A percentile compares a stretch with the other conserved stretches of the same genome.
Conservation (phyloP, 2,113 vertebrate species). For the Psammodynastes pulverulentus region DNA sequence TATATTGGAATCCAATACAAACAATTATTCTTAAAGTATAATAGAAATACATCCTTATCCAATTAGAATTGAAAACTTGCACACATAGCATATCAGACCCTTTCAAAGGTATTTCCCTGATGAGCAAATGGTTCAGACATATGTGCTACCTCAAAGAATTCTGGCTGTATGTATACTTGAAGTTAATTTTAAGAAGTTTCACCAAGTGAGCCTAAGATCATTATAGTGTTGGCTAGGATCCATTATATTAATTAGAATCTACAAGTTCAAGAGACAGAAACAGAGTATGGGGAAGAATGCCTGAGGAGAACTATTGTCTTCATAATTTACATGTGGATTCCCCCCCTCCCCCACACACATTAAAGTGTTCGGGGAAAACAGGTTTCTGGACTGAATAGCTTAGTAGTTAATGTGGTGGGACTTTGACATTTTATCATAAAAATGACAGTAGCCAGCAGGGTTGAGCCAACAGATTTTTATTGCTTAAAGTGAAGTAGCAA, state of each 20-base stretch:
- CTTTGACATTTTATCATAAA: not conserved
- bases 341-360: too few species aligned
- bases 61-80: not conserved
- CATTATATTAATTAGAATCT: not conserved
- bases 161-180: not conserved
- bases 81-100: not conserved
- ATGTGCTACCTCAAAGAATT: not conserved
- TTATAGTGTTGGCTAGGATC: not conserved
- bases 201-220: not conserved
- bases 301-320: not conserved
- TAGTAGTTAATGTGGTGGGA: not conserved
- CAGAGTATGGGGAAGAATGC: not conserved
- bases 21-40: not conserved
- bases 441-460: not conserved
- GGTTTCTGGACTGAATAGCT: not conserved
- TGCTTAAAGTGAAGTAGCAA: not conserved
- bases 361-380: not conserved
- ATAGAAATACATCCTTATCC: not conserved
- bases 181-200: not conserved
- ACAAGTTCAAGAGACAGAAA: not conserved
- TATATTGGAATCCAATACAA: not conserved
- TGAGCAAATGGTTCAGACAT: not conserved
- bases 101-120: not conserved
- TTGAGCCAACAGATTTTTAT: not conserved
- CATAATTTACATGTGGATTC: not conserved